A percentile compares a stretch with the other conserved stretches of the same genome.
Evolutionary conservation across 2,113 vertebrate species (phyloP).

Genomic region (Sander lucioperca): DNA sequence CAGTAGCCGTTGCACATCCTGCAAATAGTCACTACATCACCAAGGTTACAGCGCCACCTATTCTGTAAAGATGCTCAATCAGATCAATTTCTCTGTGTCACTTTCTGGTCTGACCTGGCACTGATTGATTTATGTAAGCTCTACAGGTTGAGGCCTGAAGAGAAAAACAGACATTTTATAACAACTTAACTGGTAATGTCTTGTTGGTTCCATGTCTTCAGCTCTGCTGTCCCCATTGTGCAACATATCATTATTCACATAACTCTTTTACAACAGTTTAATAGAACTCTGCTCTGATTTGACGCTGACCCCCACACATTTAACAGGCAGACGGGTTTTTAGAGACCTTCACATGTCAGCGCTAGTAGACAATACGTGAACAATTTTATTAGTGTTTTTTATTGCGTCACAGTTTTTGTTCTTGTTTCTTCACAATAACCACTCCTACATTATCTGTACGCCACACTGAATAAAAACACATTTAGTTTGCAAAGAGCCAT

Average conservation of each 20-base stretch:
- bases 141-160: neutral
- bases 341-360: neutral
- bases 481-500: slow-evolving; percentile 14
- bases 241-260: neutral
- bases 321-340: neutral
- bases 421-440: neutral
- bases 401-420: neutral
- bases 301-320: neutral
- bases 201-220: neutral
- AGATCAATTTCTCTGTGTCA: neutral
- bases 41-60: too few species aligned
- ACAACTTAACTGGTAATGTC: neutral
- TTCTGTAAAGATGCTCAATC: neutral
- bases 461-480: neutral
- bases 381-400: neutral
- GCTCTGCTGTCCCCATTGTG: neutral
- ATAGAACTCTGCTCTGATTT: neutral
- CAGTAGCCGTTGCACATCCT: too few species aligned
- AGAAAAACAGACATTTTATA: neutral
- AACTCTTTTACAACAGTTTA: neutral
- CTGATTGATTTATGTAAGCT: neutral
- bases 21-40: too few species aligned
- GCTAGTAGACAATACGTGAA: neutral
- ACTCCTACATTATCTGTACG: neutral
- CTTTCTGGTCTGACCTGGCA: neutral